These are phyloP conservation scores for Lutjanus argentimaculatus DNA, from an alignment of 2,797 vertebrate species.

Conservation along the genomic window DNA sequence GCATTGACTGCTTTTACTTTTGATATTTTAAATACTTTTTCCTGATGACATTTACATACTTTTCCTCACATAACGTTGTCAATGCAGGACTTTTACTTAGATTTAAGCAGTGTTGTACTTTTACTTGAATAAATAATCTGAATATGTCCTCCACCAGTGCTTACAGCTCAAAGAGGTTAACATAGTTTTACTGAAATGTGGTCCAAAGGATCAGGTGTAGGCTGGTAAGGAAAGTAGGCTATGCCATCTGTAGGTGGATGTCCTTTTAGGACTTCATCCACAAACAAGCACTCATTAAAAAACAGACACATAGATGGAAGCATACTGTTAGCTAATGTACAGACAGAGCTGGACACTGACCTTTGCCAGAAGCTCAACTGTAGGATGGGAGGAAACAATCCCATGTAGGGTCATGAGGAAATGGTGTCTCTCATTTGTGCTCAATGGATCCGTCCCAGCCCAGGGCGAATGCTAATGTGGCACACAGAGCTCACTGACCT, in stretches of 20 bases:
- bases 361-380: conserved; percentile 43
- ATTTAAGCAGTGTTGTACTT: neutral
- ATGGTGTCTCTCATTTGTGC: conserved; percentile 33
- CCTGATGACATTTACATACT: too few relatives aligned
- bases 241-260: neutral
- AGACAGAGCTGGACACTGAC: conserved; percentile 51
- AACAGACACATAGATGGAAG: neutral
- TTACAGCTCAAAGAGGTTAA: neutral
- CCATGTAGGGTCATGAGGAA: conserved; percentile 36
- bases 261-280: neutral
- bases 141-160: neutral
- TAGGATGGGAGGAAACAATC: conserved; percentile 28
- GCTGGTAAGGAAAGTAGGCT: conserved; percentile 14
- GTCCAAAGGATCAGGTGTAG: neutral
- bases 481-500: conserved; percentile 49
- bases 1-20: neutral
- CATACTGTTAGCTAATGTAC: neutral
- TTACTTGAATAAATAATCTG: neutral
- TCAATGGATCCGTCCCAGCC: conserved; percentile 41
- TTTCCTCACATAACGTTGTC: neutral
- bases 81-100: neutral
- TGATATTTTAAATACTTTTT: too few relatives aligned
- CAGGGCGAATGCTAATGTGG: conserved; percentile 44
- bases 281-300: conserved; percentile 11
- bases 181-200: neutral